These are phyloP conservation scores for Polydrusus cervinus DNA, from an alignment of 2,888 invertebrate species.

Conservation along the genomic window DNA sequence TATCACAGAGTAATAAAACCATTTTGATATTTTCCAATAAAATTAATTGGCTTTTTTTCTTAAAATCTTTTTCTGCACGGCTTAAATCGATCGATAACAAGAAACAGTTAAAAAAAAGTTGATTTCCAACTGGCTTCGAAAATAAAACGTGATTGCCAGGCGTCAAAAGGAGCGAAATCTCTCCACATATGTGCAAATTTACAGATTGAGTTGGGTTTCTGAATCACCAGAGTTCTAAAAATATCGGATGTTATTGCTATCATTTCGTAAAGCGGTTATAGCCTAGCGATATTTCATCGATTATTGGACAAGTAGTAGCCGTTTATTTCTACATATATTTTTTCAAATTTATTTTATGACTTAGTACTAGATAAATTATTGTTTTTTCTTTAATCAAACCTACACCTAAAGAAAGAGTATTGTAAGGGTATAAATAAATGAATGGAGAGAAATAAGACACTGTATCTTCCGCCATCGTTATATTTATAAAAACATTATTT, in stretches of 20 bases:
- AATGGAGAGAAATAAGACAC: too few species aligned
- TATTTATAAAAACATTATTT: too few species aligned
- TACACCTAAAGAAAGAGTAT: background rate
- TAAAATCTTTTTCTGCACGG: background rate
- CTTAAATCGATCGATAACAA: background rate
- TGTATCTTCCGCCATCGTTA: too few species aligned
- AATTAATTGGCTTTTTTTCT: too few species aligned
- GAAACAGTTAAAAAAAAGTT: constrained; percentile 7
- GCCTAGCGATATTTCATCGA: constrained; percentile 10
- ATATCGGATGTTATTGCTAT: constrained; percentile 28
- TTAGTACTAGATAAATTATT: background rate
- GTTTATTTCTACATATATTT: constrained; percentile 8
- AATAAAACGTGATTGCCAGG: constrained; percentile 21
- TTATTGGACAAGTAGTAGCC: constrained; percentile 22
- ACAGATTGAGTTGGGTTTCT: constrained; percentile 18
- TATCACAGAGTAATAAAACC: too few species aligned
- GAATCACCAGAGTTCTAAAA: constrained; percentile 16
- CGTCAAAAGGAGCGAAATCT: constrained; percentile 11
- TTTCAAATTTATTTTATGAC: background rate
- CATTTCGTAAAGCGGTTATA: constrained; percentile 25
- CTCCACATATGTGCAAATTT: constrained; percentile 29
- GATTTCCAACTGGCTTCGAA: constrained; percentile 8
- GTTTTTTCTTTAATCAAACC: background rate
- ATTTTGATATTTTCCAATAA: too few species aligned
- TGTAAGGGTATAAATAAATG: background rate